These are phyloP conservation scores for Proisotoma minuta DNA, from an alignment of 2,888 invertebrate species.

Conservation along the genomic window DNA sequence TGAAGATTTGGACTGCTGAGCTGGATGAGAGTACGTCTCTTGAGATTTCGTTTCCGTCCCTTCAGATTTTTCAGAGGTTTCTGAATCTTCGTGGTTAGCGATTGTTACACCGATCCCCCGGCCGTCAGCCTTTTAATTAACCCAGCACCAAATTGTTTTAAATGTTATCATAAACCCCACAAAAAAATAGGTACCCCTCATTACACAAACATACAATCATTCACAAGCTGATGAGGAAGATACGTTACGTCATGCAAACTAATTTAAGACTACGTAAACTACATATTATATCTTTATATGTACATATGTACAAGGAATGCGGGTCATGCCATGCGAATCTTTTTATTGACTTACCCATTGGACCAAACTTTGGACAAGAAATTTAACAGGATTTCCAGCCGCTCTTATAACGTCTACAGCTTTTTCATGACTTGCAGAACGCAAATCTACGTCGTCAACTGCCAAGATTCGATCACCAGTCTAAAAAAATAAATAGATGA, in stretches of 20 bases:
- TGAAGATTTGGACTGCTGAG: constrained; percentile 27
- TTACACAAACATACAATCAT: no score
- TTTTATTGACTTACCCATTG: constrained; percentile 62
- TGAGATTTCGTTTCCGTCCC: constrained; percentile 40
- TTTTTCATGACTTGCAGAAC: constrained; percentile 84
- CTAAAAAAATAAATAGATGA: constrained; percentile 53
- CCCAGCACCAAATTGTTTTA: no score
- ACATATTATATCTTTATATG: no score
- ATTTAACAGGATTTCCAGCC: constrained; percentile 79
- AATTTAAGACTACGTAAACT: not conserved
- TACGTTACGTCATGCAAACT: no score
- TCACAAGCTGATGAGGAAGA: no score
- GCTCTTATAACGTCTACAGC: constrained; percentile 92
- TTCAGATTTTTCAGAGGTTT: constrained; percentile 41
- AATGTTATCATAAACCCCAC: no score
- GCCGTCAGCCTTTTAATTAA: constrained; percentile 11
- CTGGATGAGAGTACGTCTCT: constrained; percentile 39
- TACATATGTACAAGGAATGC: no score
- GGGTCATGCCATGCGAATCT: constrained; percentile 9
- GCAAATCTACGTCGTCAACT: constrained; percentile 84
- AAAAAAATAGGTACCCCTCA: no score
- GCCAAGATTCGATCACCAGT: constrained; percentile 84
- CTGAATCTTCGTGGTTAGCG: constrained; percentile 44
- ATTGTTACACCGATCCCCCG: constrained; percentile 31
- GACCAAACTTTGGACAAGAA: constrained; percentile 79